These are phyloP conservation scores for Podotricha telesiphe DNA, from an alignment of 2,888 invertebrate genomes.

Conservation along the genomic window DNA sequence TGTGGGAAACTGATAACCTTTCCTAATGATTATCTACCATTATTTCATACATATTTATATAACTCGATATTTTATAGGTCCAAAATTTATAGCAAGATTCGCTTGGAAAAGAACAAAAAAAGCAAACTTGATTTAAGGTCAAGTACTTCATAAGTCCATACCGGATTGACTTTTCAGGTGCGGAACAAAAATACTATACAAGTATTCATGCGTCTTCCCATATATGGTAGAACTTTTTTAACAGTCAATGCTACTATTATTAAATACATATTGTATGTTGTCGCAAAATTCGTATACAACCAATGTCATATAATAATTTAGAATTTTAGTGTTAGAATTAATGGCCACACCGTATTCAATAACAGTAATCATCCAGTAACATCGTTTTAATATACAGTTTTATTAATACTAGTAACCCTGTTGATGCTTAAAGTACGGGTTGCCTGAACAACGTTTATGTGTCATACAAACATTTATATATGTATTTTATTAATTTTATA, in stretches of 20 bases:
- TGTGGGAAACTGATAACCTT: conserved; percentile 20
- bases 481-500: too few species aligned
- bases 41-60: neutral
- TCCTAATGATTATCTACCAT: neutral
- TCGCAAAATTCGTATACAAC: too few species aligned
- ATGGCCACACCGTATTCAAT: too few species aligned
- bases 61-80: too few species aligned
- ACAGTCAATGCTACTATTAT: conserved; percentile 29
- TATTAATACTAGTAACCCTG: too few species aligned
- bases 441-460: neutral
- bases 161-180: conserved; percentile 21
- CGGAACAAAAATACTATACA: conserved; percentile 51
- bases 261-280: too few species aligned
- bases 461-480: too few species aligned
- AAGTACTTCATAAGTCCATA: neutral
- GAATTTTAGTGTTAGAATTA: too few species aligned
- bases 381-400: too few species aligned
- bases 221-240: conserved; percentile 60
- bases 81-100: neutral
- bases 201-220: conserved; percentile 60
- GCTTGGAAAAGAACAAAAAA: conserved; percentile 6
- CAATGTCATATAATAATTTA: too few species aligned
- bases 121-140: conserved; percentile 14
- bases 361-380: too few species aligned
- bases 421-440: too few species aligned